Percentiles rank a stretch among this genome's conserved stretches.
Conservation (phyloP, 1,140 invertebrate species). For the Drosophila yakuba region DNA sequence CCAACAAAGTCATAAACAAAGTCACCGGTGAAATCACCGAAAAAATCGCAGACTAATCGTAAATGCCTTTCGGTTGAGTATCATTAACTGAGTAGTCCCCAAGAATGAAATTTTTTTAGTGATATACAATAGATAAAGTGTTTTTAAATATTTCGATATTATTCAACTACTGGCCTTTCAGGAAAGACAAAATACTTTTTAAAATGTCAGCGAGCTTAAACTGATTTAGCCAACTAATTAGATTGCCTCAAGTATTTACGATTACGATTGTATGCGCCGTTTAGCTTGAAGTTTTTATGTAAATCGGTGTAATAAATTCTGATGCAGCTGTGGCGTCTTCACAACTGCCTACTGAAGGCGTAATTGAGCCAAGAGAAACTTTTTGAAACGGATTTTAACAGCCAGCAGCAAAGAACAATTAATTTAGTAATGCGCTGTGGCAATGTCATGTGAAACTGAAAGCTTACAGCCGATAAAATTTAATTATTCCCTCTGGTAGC, state of each 20-base stretch:
- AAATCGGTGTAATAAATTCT: slow-evolving; percentile 38
- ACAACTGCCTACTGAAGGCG: slow-evolving; percentile 37
- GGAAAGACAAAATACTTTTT: neutral
- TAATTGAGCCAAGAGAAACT: slow-evolving; percentile 51
- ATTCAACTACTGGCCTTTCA: neutral
- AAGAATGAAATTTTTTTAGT: no score
- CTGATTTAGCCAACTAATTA: slow-evolving; percentile 35
- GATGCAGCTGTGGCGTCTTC: slow-evolving; percentile 41
- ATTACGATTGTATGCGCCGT: slow-evolving; percentile 45
- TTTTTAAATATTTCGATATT: neutral
- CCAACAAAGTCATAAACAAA: no score
- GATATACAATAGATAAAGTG: neutral
- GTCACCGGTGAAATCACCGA: no score
- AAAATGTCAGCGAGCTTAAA: neutral
- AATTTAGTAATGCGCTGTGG: slow-evolving; percentile 36
- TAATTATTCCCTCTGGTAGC: slow-evolving; percentile 38
- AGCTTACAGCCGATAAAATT: slow-evolving; percentile 52
- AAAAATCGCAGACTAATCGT: no score
- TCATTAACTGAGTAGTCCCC: no score
- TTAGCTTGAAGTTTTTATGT: slow-evolving; percentile 42
- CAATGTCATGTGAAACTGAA: slow-evolving; percentile 13
- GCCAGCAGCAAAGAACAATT: slow-evolving; percentile 35
- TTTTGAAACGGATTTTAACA: slow-evolving; percentile 25
- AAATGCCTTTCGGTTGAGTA: no score
- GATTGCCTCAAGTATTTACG: slow-evolving; percentile 51